Conservation (phyloP, 2,888 invertebrate genomes). For the Athrips mouffetella region DNA sequence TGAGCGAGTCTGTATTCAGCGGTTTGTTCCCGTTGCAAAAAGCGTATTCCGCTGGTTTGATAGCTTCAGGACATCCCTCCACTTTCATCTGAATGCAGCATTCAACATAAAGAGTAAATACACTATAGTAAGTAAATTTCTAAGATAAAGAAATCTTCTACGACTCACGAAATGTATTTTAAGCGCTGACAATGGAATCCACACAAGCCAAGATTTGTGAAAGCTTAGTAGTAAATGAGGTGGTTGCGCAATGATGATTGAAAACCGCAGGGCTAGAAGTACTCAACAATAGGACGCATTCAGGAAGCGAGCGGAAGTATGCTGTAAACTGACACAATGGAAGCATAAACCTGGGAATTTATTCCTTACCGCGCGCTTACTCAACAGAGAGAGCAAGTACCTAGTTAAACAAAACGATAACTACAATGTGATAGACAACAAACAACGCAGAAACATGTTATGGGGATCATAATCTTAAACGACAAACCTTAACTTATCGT, state of each 20-base stretch:
- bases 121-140: not conserved
- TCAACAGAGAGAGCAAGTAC: not conserved
- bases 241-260: no score
- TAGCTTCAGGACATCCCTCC: constrained; percentile 31
- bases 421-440: not conserved
- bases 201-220: no score
- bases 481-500: no score
- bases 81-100: constrained; percentile 32
- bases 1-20: constrained; percentile 44
- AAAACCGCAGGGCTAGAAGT: no score
- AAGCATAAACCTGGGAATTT: not conserved
- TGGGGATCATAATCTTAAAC: no score
- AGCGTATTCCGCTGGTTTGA: constrained; percentile 30
- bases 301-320: not conserved
- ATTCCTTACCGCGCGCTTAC: not conserved
- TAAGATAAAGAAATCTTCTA: no score
- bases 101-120: not conserved
- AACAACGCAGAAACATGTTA: no score
- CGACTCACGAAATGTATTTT: no score
- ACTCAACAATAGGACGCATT: not conserved
- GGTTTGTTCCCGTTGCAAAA: constrained; percentile 47
- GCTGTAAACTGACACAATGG: not conserved
- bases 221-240: no score
- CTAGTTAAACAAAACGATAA: not conserved
- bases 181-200: no score